phyloP scores from a whole-genome alignment of 2,113 vertebrate genomes.

The Mesocricetus auratus region DNA sequence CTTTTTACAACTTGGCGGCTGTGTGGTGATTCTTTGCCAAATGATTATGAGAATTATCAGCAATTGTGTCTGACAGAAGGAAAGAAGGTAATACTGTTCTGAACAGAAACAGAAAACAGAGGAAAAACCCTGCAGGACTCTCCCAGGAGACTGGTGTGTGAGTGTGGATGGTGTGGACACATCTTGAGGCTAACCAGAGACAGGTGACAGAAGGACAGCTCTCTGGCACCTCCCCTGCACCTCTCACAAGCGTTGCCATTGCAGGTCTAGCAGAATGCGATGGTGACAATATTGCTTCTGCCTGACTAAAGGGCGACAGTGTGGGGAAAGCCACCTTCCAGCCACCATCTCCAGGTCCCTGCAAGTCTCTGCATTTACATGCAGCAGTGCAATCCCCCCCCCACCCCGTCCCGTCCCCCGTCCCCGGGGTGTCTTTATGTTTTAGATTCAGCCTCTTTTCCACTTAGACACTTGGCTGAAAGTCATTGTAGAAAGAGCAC shows the following conservation, averaged over 20 bases:
- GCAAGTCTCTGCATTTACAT: not conserved
- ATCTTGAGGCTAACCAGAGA: not conserved
- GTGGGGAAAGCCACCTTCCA: rapidly evolving
- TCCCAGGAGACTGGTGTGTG: not conserved
- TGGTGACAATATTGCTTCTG: too few species aligned
- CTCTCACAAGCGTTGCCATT: rapidly evolving
- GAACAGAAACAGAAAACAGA: not conserved
- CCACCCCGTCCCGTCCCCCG: too few species aligned
- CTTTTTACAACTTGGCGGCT: not conserved
- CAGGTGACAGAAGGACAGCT: rapidly evolving
- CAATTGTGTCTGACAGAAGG: not conserved
- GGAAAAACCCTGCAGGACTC: not conserved
- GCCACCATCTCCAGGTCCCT: too few species aligned
- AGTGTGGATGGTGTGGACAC: too few species aligned
- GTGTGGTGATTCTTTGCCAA: not conserved
- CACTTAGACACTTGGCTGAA: not conserved
- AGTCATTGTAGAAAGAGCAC: rapidly evolving
- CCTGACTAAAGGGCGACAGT: not conserved
- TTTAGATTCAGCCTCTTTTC: not conserved
- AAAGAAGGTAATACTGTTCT: not conserved
- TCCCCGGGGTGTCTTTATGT: rapidly evolving
- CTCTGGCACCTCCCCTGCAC: not conserved
- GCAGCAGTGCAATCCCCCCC: too few species aligned
- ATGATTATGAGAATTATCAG: not conserved
- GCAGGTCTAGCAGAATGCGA: rapidly evolving